A percentile compares a stretch with the other conserved stretches of the same genome.
Conservation (phyloP, 2,113 vertebrate genomes). For the Colossoma macropomum region DNA sequence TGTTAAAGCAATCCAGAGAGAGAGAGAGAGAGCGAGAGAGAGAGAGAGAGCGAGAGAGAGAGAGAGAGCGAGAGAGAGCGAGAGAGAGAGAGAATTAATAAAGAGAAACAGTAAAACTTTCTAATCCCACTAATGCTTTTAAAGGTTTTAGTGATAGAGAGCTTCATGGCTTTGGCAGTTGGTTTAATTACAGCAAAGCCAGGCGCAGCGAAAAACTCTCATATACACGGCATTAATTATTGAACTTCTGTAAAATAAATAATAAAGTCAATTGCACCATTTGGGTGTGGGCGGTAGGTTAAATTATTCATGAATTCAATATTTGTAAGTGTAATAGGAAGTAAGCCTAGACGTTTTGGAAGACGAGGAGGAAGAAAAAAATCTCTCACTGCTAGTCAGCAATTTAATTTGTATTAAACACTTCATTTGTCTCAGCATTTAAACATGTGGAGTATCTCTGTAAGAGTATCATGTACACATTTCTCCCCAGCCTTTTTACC, state of each 20-base stretch:
- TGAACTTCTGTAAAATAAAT: constrained; percentile 75
- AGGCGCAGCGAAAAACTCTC: constrained; percentile 69
- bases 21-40: neutral
- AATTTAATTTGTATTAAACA: constrained; percentile 53
- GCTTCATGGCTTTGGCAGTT: constrained; percentile 62
- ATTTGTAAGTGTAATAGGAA: constrained; percentile 63
- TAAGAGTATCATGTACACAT: neutral
- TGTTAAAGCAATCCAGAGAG: constrained; percentile 11
- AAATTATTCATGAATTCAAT: constrained; percentile 73
- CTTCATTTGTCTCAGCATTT: constrained; percentile 45
- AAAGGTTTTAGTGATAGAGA: constrained; percentile 44
- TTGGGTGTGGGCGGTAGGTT: constrained; percentile 69
- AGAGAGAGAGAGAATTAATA: constrained; percentile 7
- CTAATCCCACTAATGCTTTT: constrained; percentile 72
- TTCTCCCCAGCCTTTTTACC: neutral
- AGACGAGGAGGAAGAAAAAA: constrained; percentile 11
- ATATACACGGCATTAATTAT: constrained; percentile 74
- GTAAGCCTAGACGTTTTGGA: constrained; percentile 50
- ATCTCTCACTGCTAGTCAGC: constrained; percentile 42
- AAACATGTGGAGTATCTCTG: constrained; percentile 24
- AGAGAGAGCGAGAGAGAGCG: constrained; percentile 19
- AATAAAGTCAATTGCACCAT: constrained; percentile 71
- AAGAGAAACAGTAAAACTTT: constrained; percentile 52
- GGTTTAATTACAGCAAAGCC: constrained; percentile 68
- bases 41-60: constrained; percentile 9